Conservation (phyloP, 2,888 invertebrate genomes). For the Microplitis manilae region DNA sequence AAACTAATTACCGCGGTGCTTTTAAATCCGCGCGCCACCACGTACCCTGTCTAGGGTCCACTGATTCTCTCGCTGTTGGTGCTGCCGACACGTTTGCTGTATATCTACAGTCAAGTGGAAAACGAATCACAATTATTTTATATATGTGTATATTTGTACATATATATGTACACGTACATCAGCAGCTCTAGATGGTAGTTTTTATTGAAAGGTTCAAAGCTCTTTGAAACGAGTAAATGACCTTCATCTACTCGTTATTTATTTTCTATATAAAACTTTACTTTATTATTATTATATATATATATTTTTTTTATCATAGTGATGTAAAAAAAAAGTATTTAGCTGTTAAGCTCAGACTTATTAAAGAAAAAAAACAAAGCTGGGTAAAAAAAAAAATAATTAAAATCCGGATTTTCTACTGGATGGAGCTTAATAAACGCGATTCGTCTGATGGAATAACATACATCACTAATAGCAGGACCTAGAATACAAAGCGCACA, state of each 20-base stretch:
- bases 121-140: conserved; percentile 19
- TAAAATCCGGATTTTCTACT: not conserved
- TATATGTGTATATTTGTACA: not conserved
- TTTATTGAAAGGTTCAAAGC: not conserved
- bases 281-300: not conserved
- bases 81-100: conserved; percentile 32
- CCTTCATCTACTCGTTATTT: not conserved
- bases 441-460: not conserved
- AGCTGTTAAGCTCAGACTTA: not conserved
- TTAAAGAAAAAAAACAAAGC: not conserved
- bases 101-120: not conserved
- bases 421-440: not conserved
- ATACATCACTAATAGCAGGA: not conserved
- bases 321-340: not conserved
- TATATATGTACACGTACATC: too few relatives aligned
- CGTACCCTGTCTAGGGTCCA: conserved; percentile 14
- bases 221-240: not conserved
- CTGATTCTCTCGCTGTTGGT: not conserved
- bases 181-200: not conserved
- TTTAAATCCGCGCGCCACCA: conserved; percentile 32
- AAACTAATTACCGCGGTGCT: conserved; percentile 44
- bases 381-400: not conserved
- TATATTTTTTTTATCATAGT: not conserved
- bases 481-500: not conserved
- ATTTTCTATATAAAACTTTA: not conserved